Base-by-base conservation (phyloP, 2,797 vertebrate genomes). In the Gymnoscopelus braueri region DNA sequence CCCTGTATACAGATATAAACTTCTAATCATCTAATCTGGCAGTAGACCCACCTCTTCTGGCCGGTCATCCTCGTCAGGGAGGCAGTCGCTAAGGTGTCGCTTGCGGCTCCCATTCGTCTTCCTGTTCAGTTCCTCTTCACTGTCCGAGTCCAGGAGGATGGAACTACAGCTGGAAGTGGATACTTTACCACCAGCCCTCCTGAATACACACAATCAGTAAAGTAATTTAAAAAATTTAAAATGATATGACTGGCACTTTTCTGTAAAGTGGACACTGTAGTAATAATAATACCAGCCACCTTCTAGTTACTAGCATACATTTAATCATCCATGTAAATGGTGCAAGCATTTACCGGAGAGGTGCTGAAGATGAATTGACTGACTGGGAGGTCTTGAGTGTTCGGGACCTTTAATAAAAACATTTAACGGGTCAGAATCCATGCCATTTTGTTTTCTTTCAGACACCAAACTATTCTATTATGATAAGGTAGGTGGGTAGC, bases 301-400 rank as follows among this genome's bases (percentile, higher is more conserved):
- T 2, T 44, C 8, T 44, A 44, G 39, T 44, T 44, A 44, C 39
- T 44, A 44, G 39, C 2, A 44, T 44, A 44, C 39, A 44, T 44
- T 44, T 44, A 44, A 44, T 44, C 39, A 10, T 44, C 39, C 39
- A 44, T 10, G 39, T 44, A 44, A 44, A 44, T 44, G 7, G 39
- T 44, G 39, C 39, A 44, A 44, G 39, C 3, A 67, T 88, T 90
- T 57, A 94, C 94, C 94, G 83, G 58, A 87, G 75, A 32, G 74
- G 69, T 11, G 74, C 65, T 2, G 85, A 76, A 15, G 91, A 90
- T 69, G 94, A 95, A 91, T 96, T 97, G 82, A 96, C 92, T 71
- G 94, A 94, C 69, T 97, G 97, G 35, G 96, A 97, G 3, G 92
- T 93, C 93, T 97, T 99, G 80, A 97, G 91, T 51, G 97, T 96